Evolutionary conservation across 2,113 vertebrate species (phyloP).

Genomic region (Climacteris rufus): DNA sequence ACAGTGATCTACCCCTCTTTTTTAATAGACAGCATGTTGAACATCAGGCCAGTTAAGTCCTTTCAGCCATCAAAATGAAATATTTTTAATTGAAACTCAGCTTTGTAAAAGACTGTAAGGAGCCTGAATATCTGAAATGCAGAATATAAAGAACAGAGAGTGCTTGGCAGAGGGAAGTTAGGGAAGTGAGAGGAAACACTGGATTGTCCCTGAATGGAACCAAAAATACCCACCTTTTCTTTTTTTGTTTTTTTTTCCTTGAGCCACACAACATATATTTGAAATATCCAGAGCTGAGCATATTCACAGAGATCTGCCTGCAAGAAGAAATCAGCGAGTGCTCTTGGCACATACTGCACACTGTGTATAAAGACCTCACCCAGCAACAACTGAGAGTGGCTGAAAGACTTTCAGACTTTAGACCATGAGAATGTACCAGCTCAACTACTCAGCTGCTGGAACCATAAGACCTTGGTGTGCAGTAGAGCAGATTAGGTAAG

Average conservation of each 20-base stretch:
- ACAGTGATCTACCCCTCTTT: neutral
- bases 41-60: neutral
- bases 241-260: neutral
- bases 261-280: rapidly evolving
- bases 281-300: neutral
- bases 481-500: neutral
- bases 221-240: neutral
- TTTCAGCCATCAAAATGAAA: neutral
- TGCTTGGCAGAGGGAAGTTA: neutral
- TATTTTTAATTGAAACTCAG: neutral
- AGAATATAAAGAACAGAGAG: neutral
- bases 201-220: neutral
- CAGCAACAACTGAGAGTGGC: neutral
- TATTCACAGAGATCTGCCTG: neutral
- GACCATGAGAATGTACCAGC: rapidly evolving
- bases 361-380: neutral
- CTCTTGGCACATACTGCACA: neutral
- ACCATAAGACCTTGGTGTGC: neutral
- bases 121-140: neutral
- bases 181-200: neutral
- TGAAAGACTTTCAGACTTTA: neutral
- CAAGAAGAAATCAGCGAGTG: neutral
- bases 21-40: neutral
- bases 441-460: neutral
- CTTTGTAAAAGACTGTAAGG: neutral